A percentile compares a stretch with the other conserved stretches of the same genome.
Evolutionary conservation across 2,113 vertebrate species (phyloP).

Genomic region (Hemichromis elongatus): DNA sequence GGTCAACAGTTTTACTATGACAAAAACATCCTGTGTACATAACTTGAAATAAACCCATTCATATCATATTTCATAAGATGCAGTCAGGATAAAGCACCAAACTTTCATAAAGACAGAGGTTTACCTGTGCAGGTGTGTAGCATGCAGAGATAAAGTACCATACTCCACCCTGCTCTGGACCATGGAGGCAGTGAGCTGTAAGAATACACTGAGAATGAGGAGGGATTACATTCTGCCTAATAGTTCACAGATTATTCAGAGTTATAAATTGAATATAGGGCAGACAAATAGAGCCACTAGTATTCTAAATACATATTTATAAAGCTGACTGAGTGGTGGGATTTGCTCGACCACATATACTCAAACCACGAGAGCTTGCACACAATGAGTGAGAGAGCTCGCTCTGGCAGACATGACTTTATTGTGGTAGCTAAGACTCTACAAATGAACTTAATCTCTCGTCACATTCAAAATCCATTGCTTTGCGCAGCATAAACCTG

Average conservation of each 20-base stretch:
- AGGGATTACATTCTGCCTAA: conserved; percentile 34
- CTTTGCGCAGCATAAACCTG: neutral
- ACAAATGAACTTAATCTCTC: conserved; percentile 42
- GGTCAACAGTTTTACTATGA: neutral
- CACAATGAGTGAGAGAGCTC: neutral
- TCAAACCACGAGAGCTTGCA: neutral
- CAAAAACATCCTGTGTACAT: neutral
- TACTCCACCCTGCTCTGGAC: neutral
- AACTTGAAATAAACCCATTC: neutral
- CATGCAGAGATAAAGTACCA: neutral
- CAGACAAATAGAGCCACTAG: conserved; percentile 24
- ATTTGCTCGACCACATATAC: conserved; percentile 21
- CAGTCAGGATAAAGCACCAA: neutral
- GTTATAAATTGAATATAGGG: conserved; percentile 35
- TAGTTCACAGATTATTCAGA: conserved; percentile 45
- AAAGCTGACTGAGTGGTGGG: conserved; percentile 17
- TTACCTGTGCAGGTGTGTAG: neutral
- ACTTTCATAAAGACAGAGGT: neutral
- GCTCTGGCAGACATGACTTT: conserved; percentile 13
- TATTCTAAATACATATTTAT: conserved; percentile 46
- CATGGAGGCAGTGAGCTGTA: neutral
- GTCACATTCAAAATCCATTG: conserved; percentile 32
- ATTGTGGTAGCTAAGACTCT: conserved; percentile 1
- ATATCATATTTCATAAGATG: neutral
- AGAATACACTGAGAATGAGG: conserved; percentile 20